Evolutionary conservation across 92 coral and sea anemone genomes (phyloP), one percentile per base, ranked within the genome.

Genomic region (Heteractis magnifica): DNA sequence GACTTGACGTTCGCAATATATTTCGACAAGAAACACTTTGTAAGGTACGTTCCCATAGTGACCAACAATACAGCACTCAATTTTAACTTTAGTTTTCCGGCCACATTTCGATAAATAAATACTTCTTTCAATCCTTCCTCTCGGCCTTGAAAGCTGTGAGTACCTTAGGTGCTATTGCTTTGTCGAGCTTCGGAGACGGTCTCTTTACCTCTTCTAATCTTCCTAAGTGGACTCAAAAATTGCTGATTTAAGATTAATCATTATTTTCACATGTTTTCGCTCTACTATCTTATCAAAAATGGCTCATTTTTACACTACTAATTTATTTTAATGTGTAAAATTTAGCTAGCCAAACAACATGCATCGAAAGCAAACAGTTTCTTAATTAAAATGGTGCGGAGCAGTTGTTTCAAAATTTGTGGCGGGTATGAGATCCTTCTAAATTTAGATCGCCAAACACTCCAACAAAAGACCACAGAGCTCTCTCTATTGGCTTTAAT

Each of bases 41-140:
- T 26, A 21, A 26, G 49, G 49, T 13, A 68, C 49, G 23, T 68
- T 4, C 11, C 49, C 73, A 68, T 68, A 14, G 49, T 14, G 23
- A 68, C 73, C 49, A 68, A 6, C 73, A 23, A 68, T 68, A 68
- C 20, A 68, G 14, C 73, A 20, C 72, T 21, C 73, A 23, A 21
- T 68, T 23, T 23, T 23, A 68, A 68, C 73, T 68, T 26, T n/a
- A n/a, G 41, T n/a, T 6, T n/a, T 68, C 73, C 73, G 73, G 73
- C 5, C 73, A 68, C 73, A 68, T 20, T 14, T 68, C 14, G 49
- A 68, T 68, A 26, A 68, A 68, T 68, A 68, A 68, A 68, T 68
- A 68, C 49, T 26, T 5, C 49, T 21, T 48, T 68, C 44, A 34
- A 34, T 34, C 20, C 23, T 68, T 68, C 73, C 49, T 21, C 20